Conservation (phyloP, 2,113 vertebrate species). For the Anarhynchus alexandrinus region DNA sequence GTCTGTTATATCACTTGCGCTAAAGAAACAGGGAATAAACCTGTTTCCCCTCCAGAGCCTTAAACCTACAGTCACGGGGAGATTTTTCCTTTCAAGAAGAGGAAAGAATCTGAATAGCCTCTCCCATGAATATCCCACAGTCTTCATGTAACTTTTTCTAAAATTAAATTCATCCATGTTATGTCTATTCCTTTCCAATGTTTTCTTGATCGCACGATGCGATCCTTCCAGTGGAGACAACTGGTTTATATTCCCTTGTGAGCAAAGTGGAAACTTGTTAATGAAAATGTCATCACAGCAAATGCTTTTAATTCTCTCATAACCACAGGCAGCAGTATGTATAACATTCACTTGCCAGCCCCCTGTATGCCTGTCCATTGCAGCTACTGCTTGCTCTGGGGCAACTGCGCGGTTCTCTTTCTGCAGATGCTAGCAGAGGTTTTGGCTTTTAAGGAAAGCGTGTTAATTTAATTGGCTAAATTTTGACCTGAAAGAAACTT, state of each 20-base stretch:
- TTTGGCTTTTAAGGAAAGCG: not conserved
- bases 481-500: not conserved
- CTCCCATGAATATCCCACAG: conserved; percentile 14
- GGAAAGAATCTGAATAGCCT: conserved; percentile 23
- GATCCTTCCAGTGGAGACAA: conserved; percentile 56
- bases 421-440: not conserved
- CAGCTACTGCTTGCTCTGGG: conserved; percentile 21
- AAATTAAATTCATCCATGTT: conserved; percentile 65
- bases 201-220: conserved; percentile 43
- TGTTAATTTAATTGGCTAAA: not conserved
- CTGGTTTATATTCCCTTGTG: conserved; percentile 68
- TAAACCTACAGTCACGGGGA: not conserved
- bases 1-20: not conserved
- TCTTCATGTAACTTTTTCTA: conserved; percentile 40
- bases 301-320: conserved; percentile 66
- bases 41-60: not conserved
- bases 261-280: conserved; percentile 63
- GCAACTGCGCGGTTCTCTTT: not conserved
- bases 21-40: not conserved
- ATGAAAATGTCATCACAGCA: conserved; percentile 65
- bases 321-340: conserved; percentile 68
- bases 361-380: conserved; percentile 23
- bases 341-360: conserved; percentile 50
- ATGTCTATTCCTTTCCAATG: conserved; percentile 60
- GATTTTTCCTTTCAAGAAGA: not conserved